Evolutionary conservation across 2,113 vertebrate genomes (phyloP).

Genomic region (Chloropsis cyanopogon): DNA sequence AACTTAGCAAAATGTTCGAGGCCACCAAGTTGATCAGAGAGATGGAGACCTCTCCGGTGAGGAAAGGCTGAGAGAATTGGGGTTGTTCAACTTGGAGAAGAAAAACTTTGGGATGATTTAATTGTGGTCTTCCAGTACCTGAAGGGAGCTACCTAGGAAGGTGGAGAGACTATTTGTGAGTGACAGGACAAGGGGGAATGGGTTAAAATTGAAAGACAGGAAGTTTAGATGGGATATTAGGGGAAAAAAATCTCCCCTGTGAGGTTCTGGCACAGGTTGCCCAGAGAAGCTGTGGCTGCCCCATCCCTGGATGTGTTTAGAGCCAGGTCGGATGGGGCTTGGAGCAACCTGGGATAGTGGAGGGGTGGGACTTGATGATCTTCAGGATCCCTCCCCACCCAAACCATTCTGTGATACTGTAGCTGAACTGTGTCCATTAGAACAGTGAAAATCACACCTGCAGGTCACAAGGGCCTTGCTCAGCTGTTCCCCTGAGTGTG

Average conservation of each 20-base stretch:
- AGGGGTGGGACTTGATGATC: neutral
- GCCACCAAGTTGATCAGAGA: neutral
- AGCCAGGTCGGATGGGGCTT: neutral
- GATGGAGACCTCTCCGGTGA: neutral
- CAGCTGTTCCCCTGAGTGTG: no score
- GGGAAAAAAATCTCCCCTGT: rapidly evolving
- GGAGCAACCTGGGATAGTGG: neutral
- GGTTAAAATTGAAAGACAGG: neutral
- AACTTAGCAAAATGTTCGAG: neutral
- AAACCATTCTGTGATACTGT: rapidly evolving
- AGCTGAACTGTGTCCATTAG: neutral
- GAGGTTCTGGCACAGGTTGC: neutral
- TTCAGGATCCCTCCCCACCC: neutral
- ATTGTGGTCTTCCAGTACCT: neutral
- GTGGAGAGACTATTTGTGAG: neutral
- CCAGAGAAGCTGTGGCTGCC: neutral
- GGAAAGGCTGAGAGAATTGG: neutral
- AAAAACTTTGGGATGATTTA: neutral
- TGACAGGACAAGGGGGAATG: rapidly evolving
- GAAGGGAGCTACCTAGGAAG: neutral
- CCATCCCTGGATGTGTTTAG: neutral
- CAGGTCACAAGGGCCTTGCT: neutral
- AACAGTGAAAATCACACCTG: neutral
- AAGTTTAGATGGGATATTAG: neutral
- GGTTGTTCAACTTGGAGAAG: neutral